phyloP scores from a whole-genome alignment of 2,888 invertebrate species.

The Idaea dimidiata region DNA sequence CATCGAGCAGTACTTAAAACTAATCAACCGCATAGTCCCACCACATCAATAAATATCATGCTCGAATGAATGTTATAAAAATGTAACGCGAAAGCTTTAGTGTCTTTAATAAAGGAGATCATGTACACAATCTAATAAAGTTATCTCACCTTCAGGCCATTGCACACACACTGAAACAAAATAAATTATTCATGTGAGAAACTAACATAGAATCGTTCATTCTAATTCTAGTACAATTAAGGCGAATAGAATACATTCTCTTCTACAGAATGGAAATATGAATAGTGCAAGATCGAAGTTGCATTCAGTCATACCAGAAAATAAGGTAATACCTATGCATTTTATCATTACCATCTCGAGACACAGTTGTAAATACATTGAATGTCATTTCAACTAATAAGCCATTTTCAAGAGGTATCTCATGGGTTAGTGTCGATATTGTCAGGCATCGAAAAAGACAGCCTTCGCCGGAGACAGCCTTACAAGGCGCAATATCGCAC shows the following conservation, averaged over 20 bases:
- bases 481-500: no score
- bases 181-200: conserved; percentile 37
- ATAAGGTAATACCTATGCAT: conserved; percentile 13
- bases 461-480: conserved; percentile 64
- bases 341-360: conserved; percentile 13
- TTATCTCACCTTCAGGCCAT: conserved; percentile 91
- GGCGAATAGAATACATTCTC: conserved; percentile 69
- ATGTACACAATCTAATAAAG: conserved; percentile 37
- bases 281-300: conserved; percentile 65
- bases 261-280: conserved; percentile 63
- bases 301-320: conserved; percentile 64
- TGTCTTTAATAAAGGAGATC: conserved; percentile 45
- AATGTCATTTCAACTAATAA: conserved; percentile 21
- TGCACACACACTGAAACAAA: conserved; percentile 93
- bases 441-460: conserved; percentile 53
- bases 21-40: conserved; percentile 69
- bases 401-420: conserved; percentile 16
- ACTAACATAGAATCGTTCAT: conserved; percentile 11
- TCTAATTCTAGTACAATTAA: conserved; percentile 58
- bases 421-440: conserved; percentile 23
- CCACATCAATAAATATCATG: conserved; percentile 73
- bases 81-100: conserved; percentile 67
- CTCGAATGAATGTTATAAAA: conserved; percentile 74
- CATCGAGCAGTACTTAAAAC: conserved; percentile 59
- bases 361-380: conserved; percentile 17